Base-by-base conservation (phyloP, 2,888 invertebrate genomes). In the Erebia aethiops region DNA sequence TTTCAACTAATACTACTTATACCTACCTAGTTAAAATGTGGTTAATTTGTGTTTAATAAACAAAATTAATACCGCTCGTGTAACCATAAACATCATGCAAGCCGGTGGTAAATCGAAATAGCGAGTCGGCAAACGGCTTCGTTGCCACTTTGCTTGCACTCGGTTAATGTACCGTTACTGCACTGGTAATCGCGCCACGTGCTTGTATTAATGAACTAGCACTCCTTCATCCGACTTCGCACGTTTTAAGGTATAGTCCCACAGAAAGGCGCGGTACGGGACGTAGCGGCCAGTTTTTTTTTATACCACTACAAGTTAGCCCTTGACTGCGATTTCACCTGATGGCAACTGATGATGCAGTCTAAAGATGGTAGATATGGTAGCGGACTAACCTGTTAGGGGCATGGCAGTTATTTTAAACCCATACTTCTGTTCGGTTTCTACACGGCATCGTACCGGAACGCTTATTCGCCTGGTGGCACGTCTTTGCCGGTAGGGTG, bases 131-230 rank as follows among this genome's bases (percentile, higher is more conserved):
- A 85, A 87, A 85, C 82, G 21, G 77, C 77, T 79, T 80, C 81
- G 80, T 80, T 81, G 80, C 81, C 78, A 78, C 80, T 83, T 81
- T 79, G 77, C 81, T 81, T 78, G 78, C 78, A 77, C 77, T 79
- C 80, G 78, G 79, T 82, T 79, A 83, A 83, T 81, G 79, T 84
- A 81, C 85, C 81, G 84, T 86, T 84, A 80, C 77, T 74, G 72
- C 73, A 78, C 68, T 64, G 71, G 64, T 76, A 76, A 76, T 74
- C 74, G 74, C 69, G 71, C 75, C 77, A 80, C 77, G 81, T 76
- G 79, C 77, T 77, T 72, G 68, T 69, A 81, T 81, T 81, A 76
- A 79, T 79, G 75, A 76, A 70, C 70, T 61, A 21, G 35, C 67
- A 41, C 58, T 26, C 57, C 14, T 49, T 16, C n/a, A 57, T 56